These are phyloP conservation scores for Drosophila serrata DNA, from an alignment of 1,140 invertebrate genomes.

Conservation along the genomic window DNA sequence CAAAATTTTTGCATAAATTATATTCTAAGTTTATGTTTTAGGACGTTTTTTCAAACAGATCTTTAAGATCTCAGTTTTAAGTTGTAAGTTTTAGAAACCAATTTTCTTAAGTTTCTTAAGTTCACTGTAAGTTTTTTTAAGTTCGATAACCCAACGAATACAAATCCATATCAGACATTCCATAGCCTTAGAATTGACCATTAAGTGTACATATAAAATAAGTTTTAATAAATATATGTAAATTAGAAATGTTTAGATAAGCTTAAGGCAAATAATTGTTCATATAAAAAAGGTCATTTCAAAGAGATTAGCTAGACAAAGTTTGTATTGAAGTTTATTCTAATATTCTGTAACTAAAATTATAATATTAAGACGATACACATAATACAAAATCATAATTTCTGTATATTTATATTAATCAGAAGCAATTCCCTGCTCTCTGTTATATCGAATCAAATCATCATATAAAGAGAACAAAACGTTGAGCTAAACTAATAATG, in stretches of 20 bases:
- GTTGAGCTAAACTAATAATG: not conserved
- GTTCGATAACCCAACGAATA: conserved; percentile 83
- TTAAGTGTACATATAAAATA: conserved; percentile 57
- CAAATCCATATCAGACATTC: conserved; percentile 84
- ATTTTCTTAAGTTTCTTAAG: conserved; percentile 14
- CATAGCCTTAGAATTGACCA: conserved; percentile 44
- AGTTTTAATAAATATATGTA: conserved; percentile 7
- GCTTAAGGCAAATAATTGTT: not conserved
- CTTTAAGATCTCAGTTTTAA: conserved; percentile 64
- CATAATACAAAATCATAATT: not conserved
- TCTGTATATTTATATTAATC: not conserved
- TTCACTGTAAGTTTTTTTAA: conserved; percentile 37
- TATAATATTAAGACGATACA: not conserved
- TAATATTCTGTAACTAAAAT: not conserved
- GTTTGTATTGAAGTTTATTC: not conserved
- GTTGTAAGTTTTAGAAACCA: conserved; percentile 20
- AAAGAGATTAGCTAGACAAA: conserved; percentile 17
- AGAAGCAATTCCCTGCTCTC: not conserved
- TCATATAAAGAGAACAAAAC: not conserved
- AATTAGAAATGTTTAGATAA: conserved; percentile 5
- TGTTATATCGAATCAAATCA: conserved; percentile 1
- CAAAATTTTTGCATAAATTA: conserved; percentile 11
- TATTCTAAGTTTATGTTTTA: conserved; percentile 40
- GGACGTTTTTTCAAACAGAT: conserved; percentile 52
- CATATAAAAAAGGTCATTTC: conserved; percentile 5